These are phyloP conservation scores for Drosophila tani DNA, from an alignment of 1,140 invertebrate genomes.

Conservation along the genomic window DNA sequence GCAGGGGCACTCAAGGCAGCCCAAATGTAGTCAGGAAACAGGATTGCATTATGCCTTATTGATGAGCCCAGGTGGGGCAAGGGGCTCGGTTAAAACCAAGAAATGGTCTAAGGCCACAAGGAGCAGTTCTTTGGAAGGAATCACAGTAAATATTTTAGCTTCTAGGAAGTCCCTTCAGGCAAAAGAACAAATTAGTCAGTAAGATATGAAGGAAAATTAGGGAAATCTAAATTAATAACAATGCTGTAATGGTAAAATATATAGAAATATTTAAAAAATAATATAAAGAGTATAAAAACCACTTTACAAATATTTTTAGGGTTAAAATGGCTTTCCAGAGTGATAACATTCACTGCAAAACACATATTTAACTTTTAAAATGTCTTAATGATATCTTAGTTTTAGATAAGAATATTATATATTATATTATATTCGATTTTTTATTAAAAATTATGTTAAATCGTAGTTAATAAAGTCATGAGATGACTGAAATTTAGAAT, in stretches of 20 bases:
- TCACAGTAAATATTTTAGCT: slow-evolving; percentile 11
- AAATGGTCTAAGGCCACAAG: slow-evolving; percentile 7
- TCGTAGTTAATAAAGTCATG: not conserved
- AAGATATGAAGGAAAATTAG: not conserved
- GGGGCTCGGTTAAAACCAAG: not conserved
- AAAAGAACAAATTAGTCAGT: not conserved
- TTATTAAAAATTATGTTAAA: no score
- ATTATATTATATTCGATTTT: no score
- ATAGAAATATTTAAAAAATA: no score
- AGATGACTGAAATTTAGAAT: no score
- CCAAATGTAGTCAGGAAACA: slow-evolving; percentile 23
- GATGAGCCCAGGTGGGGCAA: slow-evolving; percentile 37
- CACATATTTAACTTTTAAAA: no score
- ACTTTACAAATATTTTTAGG: no score
- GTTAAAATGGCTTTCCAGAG: no score
- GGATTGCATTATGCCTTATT: slow-evolving; percentile 68
- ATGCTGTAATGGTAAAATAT: not conserved
- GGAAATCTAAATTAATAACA: not conserved
- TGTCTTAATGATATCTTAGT: no score
- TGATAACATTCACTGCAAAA: no score
- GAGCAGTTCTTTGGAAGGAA: not conserved
- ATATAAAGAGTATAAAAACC: no score
- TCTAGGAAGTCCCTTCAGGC: not conserved
- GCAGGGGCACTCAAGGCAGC: slow-evolving; percentile 22
- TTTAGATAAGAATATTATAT: no score